phyloP scores from a whole-genome alignment of 2,113 vertebrate genomes.

The Callocephalon fimbriatum region DNA sequence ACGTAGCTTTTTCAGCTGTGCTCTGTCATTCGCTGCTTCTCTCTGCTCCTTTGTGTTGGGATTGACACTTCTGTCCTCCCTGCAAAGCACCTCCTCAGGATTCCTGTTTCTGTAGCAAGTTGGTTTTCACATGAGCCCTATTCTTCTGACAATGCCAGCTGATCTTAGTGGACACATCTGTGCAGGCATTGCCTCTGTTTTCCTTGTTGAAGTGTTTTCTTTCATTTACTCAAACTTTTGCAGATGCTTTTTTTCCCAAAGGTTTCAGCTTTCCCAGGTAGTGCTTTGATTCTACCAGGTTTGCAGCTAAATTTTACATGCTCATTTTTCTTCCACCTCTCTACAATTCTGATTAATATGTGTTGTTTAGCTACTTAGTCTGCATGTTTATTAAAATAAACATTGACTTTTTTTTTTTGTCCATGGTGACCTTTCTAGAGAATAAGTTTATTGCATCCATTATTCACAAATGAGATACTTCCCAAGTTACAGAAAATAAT shows the following conservation, averaged over 20 bases:
- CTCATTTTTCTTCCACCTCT: background rate
- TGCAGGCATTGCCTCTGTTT: background rate
- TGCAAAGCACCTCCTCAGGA: background rate
- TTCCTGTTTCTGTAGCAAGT: background rate
- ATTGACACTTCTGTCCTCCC: background rate
- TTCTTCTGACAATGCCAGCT: background rate
- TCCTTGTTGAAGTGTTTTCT: background rate
- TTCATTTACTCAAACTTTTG: background rate
- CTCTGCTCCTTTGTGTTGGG: background rate
- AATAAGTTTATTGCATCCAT: background rate
- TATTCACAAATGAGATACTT: background rate
- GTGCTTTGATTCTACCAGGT: background rate
- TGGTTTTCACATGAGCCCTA: background rate
- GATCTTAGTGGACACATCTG: background rate
- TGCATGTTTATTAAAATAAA: slow-evolving; percentile 43
- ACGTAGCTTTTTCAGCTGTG: background rate
- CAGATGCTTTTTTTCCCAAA: background rate
- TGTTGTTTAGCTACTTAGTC: background rate
- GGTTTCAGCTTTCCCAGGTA: background rate
- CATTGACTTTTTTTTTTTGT: background rate
- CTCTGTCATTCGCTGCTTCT: background rate
- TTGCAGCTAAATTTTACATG: background rate
- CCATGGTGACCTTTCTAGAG: background rate
- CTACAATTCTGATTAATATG: background rate
- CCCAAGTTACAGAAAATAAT: background rate